Evolutionary conservation across 2,888 invertebrate species (phyloP).

Genomic region (Andrena fulva): DNA sequence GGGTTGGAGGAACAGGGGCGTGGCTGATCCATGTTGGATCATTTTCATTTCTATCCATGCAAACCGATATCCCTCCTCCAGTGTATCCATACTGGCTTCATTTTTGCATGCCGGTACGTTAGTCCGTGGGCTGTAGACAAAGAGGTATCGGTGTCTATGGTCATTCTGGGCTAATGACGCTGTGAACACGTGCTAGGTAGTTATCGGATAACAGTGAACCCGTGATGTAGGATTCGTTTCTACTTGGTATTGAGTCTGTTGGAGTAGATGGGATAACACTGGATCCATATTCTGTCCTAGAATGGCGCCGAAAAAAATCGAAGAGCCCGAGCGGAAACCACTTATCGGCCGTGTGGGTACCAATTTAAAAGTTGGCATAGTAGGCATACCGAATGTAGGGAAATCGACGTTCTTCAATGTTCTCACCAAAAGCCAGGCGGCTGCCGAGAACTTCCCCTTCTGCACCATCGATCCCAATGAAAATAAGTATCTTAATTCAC

Average conservation of each 20-base stretch:
- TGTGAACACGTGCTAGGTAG: neutral
- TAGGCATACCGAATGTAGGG: constrained; percentile 98
- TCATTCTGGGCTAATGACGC: neutral
- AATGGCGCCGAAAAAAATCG: constrained; percentile 96
- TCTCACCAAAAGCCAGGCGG: constrained; percentile 97
- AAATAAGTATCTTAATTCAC: constrained; percentile 92
- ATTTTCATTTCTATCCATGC: constrained; percentile 76
- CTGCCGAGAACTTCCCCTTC: constrained; percentile 99
- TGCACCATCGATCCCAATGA: constrained; percentile 99
- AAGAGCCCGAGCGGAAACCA: constrained; percentile 94
- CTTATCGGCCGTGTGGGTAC: constrained; percentile 98
- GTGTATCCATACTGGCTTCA: neutral
- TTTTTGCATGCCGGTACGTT: constrained; percentile 32
- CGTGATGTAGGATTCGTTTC: neutral
- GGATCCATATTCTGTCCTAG: constrained; percentile 58
- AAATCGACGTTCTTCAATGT: constrained; percentile 99
- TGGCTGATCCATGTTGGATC: constrained; percentile 67
- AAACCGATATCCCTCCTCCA: constrained; percentile 59
- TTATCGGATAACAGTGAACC: neutral
- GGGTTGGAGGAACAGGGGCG: constrained; percentile 54
- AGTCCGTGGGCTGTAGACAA: neutral
- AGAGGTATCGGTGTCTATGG: neutral
- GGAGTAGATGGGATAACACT: constrained; percentile 6
- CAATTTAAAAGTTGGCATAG: constrained; percentile 98
- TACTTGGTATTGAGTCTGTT: neutral